Base-by-base conservation (phyloP, 2,113 vertebrate species). In the Solenodon paradoxus region DNA sequence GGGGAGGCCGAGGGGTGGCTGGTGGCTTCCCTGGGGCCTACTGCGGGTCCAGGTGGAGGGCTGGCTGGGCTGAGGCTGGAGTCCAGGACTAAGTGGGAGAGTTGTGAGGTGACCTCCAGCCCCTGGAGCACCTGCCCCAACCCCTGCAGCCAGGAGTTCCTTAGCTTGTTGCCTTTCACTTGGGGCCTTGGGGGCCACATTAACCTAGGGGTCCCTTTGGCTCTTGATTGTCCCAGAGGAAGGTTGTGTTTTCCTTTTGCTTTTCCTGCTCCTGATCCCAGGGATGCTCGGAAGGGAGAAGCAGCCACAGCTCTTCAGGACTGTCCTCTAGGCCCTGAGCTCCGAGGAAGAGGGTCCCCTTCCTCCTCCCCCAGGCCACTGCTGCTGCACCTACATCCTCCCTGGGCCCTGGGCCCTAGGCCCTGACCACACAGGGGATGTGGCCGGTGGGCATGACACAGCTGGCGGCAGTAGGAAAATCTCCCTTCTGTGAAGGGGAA, bases 401-500 rank as follows among this genome's bases (percentile, higher is more conserved):
- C 96, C 75, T 83, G 84, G 94, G n/a, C n/a, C n/a, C n/a, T n/a
- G n/a, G n/a, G 91, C 63, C 61, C 66, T 91, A 61, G 71, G 51
- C 71, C 90, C 90, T 93, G 69, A n/a, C 95, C 88, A 7, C 72
- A 92, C 78, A 87, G 77, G 80, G 84, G 94, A 87, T 96, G 78
- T 91, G 93, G 96, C 87, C 94, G 1, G 0, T 12, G 57, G 88
- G 72, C 77, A 55, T 77, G 93, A 77, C 79, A 5, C 53, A 38
- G 59, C 81, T 79, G 66, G 90, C 51, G 30, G 92, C 96, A 81
- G 96, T 59, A 81, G 95, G 79, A 96, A 78, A 95, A 96, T 94
- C 75, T 98, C 98, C 98, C 98, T 99, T 99, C 98, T 97, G 93
- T 98, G 98, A 99, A 99, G 98, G 98, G 98, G 98, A 98, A 98